Percentiles rank a stretch among this genome's conserved stretches.
Conservation (phyloP, 2,888 invertebrate species). For the Zele albiditarsus region DNA sequence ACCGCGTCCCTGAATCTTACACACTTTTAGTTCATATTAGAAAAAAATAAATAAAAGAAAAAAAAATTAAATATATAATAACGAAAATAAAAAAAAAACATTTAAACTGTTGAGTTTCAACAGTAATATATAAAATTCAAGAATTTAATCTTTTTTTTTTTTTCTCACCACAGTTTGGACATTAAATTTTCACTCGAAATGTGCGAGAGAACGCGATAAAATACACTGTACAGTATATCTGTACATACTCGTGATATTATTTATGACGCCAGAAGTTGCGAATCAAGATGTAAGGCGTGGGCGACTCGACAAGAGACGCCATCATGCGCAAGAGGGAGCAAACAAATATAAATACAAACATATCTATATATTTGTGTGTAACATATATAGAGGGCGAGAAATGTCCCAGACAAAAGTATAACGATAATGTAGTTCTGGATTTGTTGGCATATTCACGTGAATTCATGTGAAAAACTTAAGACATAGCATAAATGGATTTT, state of each 20-base stretch:
- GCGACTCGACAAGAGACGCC: constrained; percentile 49
- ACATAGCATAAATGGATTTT: constrained; percentile 48
- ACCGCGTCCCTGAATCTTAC: constrained; percentile 17
- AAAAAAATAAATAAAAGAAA: background rate
- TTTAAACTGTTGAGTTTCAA: background rate
- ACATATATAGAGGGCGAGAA: constrained; percentile 37
- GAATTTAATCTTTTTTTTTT: background rate
- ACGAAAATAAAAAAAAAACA: background rate
- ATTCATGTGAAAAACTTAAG: constrained; percentile 23
- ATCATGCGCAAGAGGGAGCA: constrained; percentile 22
- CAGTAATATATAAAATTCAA: background rate
- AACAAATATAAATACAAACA: constrained; percentile 41
- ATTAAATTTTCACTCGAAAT: constrained; percentile 26
- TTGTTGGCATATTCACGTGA: constrained; percentile 32
- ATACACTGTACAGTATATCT: background rate
- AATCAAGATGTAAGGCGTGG: constrained; percentile 67
- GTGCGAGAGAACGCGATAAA: constrained; percentile 30
- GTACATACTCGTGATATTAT: constrained; percentile 56
- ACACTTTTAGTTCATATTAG: background rate
- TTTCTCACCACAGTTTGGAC: background rate
- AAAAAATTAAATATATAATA: constrained; percentile 1
- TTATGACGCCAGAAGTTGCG: constrained; percentile 59
- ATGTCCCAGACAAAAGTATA: constrained; percentile 45
- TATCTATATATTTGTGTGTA: constrained; percentile 20
- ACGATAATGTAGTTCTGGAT: constrained; percentile 27